Percentiles rank a stretch among this genome's conserved stretches.
Conservation (phyloP, 2,888 invertebrate species). For the Aricia artaxerxes region DNA sequence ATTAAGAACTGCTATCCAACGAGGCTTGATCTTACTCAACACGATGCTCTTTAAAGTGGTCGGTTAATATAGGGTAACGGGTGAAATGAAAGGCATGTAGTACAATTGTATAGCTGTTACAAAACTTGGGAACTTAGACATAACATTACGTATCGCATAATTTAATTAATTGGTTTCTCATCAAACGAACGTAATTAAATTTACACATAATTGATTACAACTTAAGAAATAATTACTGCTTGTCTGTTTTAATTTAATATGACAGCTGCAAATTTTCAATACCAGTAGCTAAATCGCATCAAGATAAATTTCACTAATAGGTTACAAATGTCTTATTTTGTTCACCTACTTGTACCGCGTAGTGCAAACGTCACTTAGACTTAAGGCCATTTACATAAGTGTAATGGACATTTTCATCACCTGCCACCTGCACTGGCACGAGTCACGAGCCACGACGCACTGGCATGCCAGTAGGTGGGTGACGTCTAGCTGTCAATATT, state of each 20-base stretch:
- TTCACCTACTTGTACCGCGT: not conserved
- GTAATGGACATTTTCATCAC: conserved; percentile 6
- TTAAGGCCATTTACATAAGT: conserved; percentile 11
- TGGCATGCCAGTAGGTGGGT: not conserved
- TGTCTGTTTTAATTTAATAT: not conserved
- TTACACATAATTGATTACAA: no score
- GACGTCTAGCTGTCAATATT: conserved; percentile 10
- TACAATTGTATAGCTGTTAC: not conserved
- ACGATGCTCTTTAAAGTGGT: not conserved
- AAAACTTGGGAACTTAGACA: not conserved
- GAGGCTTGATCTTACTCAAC: conserved; percentile 30
- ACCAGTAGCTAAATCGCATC: not conserved
- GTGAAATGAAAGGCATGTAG: not conserved
- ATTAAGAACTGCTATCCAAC: conserved; percentile 40
- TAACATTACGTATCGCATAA: not conserved
- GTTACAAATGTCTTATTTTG: not conserved
- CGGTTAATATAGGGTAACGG: not conserved
- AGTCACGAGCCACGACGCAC: not conserved
- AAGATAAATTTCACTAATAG: not conserved
- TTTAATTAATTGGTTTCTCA: no score
- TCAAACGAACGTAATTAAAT: no score
- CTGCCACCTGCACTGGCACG: conserved; percentile 3
- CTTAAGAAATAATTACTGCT: not conserved
- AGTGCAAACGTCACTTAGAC: not conserved
- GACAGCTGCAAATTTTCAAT: not conserved